Conservation (phyloP, 2,797 vertebrate genomes). For the Cebuella pygmaea region DNA sequence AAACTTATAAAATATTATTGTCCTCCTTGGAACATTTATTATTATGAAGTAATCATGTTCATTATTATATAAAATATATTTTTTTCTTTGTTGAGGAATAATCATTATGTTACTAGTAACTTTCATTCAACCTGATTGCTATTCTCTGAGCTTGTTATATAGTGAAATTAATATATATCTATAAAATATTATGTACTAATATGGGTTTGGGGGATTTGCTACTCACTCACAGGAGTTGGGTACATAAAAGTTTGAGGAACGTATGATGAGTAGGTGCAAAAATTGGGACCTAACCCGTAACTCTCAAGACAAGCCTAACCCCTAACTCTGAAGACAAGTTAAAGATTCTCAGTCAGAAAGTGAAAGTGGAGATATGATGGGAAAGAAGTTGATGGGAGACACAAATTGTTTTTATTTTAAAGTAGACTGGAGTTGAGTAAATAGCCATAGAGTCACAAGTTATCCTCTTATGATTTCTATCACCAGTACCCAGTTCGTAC, state of each 20-base stretch:
- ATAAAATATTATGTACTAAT: neutral
- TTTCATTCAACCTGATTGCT: neutral
- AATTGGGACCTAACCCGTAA: neutral
- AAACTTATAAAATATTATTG: neutral
- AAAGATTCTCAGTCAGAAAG: neutral
- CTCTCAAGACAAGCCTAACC: neutral
- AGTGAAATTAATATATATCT: neutral
- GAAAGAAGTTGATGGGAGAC: neutral
- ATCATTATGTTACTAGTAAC: neutral
- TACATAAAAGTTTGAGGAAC: neutral
- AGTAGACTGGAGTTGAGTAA: neutral
- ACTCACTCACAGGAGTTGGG: neutral
- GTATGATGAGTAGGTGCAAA: neutral
- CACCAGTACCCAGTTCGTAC: neutral
- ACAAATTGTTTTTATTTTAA: neutral
- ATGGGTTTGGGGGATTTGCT: neutral
- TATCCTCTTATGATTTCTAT: neutral
- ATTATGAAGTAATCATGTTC: neutral
- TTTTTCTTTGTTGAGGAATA: neutral
- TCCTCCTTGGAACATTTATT: neutral
- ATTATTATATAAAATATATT: neutral
- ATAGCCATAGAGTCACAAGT: neutral
- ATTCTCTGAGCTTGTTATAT: neutral
- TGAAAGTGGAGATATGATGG: neutral
- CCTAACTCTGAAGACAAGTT: neutral